Evolutionary conservation across 2,797 vertebrate species (phyloP), one percentile per base, ranked within the genome.

Genomic region (Carduelis carduelis): DNA sequence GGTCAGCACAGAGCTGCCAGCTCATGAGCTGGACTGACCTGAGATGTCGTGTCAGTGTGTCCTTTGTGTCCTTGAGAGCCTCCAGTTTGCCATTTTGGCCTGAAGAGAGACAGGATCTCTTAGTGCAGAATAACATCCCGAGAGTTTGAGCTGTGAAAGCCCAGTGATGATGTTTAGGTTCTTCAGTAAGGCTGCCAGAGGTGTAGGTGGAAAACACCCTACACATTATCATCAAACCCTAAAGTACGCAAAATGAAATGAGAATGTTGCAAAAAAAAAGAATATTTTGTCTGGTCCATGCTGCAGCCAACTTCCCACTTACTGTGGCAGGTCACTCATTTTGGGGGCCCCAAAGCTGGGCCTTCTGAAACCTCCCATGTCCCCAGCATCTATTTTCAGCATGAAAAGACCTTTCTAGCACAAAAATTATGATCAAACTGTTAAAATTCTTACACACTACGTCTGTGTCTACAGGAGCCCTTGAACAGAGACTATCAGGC

Each of bases 271-370:
- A 52, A 43, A 57, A 72, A 39, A 53, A 35, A 66, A 12, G 4
- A 80, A 35, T n/a, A 35, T 11, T 55, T 80, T 77, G 47, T 66
- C 76, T 63, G 37, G 26, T 70, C 32, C 26, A 17, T 93, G 14
- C 44, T 34, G 34, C 44, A 63, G 71, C 23, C 19, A 52, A 16
- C 22, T 69, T 74, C 32, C 41, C 5, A 1, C 26, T 56, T 61
- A 35, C 47, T 2, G 1, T 3, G 4, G 32, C 0, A 3, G 11
- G 41, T 56, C 65, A 28, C 37, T 55, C 18, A 47, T 47, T 81
- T 30, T 17, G 15, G 43, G 14, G 5, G 1, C 3, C 5, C 7
- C 2, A 1, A 57, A 70, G 17, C 12, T n/a, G 39, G 3, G 13
- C 24, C 20, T 79, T 50, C 56, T 43, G 59, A 69, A 76, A 39